A percentile compares a stretch with the other conserved stretches of the same genome.
Evolutionary conservation across 1,140 invertebrate genomes (phyloP).

Genomic region (Globodera rostochiensis): DNA sequence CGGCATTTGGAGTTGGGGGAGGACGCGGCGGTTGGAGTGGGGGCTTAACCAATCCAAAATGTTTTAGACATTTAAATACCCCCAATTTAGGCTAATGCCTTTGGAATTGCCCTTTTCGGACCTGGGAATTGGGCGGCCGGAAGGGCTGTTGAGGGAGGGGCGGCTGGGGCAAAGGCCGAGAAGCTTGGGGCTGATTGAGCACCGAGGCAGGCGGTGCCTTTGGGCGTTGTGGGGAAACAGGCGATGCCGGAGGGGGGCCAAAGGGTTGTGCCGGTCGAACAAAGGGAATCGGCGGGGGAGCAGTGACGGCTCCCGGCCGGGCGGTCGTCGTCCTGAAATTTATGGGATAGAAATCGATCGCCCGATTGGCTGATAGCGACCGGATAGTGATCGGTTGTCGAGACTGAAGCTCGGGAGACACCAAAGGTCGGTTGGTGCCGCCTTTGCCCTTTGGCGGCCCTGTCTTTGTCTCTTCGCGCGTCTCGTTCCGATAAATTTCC

Average conservation of each 20-base stretch:
- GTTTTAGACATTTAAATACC: background rate
- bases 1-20: background rate
- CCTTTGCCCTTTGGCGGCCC: conserved; percentile 37
- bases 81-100: background rate
- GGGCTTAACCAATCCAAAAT: background rate
- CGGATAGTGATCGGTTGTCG: conserved; percentile 42
- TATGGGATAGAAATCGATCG: conserved; percentile 23
- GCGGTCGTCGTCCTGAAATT: conserved; percentile 10
- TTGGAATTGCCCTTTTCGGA: conserved; percentile 30
- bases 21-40: conserved; percentile 2
- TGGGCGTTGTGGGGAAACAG: conserved; percentile 24
- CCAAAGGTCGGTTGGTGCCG: conserved; percentile 32
- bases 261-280: conserved; percentile 5
- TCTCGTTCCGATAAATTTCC: conserved; percentile 57
- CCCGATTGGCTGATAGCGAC: conserved; percentile 17
- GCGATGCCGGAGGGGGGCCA: conserved; percentile 17
- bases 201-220: conserved; percentile 41
- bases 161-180: conserved; percentile 44
- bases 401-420: conserved; percentile 33
- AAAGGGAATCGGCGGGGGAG: background rate
- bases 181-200: conserved; percentile 49
- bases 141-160: background rate
- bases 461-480: conserved; percentile 44
- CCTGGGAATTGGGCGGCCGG: background rate
- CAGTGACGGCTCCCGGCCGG: background rate